Percentiles rank a stretch among this genome's conserved stretches.
Conservation (phyloP, 1,140 invertebrate genomes). For the Drosophila ananassae region DNA sequence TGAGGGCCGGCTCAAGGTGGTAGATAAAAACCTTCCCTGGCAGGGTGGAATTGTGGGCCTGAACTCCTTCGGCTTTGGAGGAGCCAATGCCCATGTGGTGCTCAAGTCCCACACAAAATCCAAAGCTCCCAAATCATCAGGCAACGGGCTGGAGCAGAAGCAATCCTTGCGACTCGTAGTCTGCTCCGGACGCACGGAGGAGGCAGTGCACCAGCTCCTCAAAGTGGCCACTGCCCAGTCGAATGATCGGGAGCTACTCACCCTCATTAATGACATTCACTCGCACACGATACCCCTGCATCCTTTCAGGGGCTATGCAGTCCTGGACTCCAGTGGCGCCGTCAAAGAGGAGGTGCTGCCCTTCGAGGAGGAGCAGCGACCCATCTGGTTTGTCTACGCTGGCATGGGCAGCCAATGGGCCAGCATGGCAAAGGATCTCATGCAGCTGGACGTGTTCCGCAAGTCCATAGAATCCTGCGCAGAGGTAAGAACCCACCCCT, state of each 20-base stretch:
- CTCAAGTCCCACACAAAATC: slow-evolving; percentile 90
- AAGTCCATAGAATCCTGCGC: slow-evolving; percentile 91
- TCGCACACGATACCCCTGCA: slow-evolving; percentile 88
- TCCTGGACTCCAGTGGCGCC: slow-evolving; percentile 85
- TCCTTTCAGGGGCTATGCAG: slow-evolving; percentile 90
- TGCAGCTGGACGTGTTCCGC: slow-evolving; percentile 92
- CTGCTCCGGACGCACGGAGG: slow-evolving; percentile 93
- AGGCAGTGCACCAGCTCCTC: slow-evolving; percentile 89
- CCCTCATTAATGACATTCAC: slow-evolving; percentile 91
- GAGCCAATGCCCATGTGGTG: slow-evolving; percentile 97
- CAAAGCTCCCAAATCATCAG: slow-evolving; percentile 85
- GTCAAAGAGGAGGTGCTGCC: slow-evolving; percentile 78
- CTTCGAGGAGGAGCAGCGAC: slow-evolving; percentile 87
- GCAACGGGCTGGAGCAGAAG: slow-evolving; percentile 57
- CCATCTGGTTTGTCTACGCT: slow-evolving; percentile 97
- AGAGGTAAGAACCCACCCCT: slow-evolving; percentile 74
- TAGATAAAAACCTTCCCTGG: slow-evolving; percentile 91
- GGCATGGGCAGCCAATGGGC: slow-evolving; percentile 99
- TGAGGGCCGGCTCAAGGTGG: slow-evolving; percentile 94
- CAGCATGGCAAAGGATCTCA: slow-evolving; percentile 94
- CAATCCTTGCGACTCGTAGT: slow-evolving; percentile 89
- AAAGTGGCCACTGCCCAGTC: slow-evolving; percentile 86
- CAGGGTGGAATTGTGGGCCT: slow-evolving; percentile 93
- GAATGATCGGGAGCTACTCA: slow-evolving; percentile 90
- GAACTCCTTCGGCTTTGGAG: slow-evolving; percentile 99